phyloP scores from a whole-genome alignment of 1,140 invertebrate genomes.

The Calephelis virginiensis region DNA sequence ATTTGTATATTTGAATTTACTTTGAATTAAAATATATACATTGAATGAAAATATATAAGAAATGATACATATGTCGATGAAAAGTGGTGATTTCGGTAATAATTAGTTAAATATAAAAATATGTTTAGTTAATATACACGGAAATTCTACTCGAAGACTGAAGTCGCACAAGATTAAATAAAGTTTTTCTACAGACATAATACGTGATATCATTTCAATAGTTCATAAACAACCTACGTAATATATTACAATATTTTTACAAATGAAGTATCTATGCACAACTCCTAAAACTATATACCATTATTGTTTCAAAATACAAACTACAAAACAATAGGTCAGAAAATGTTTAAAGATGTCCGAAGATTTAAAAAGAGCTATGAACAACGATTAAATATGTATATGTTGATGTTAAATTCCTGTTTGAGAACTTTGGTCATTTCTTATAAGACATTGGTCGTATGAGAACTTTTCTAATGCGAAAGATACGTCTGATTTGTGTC shows the following conservation, averaged over 20 bases:
- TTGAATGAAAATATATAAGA: too few species aligned
- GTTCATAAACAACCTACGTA: slow-evolving; percentile 34
- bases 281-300: slow-evolving; percentile 65
- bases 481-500: background rate
- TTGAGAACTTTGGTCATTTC: slow-evolving; percentile 62
- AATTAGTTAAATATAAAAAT: slow-evolving; percentile 26
- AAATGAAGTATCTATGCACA: slow-evolving; percentile 60
- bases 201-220: slow-evolving; percentile 29
- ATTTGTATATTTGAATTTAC: too few species aligned
- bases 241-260: slow-evolving; percentile 59
- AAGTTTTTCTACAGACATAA: slow-evolving; percentile 20
- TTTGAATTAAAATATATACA: too few species aligned
- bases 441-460: slow-evolving; percentile 44
- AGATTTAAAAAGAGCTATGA: slow-evolving; percentile 36
- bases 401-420: slow-evolving; percentile 56
- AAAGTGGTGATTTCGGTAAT: background rate
- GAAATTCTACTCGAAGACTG: slow-evolving; percentile 10
- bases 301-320: slow-evolving; percentile 67
- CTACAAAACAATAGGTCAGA: slow-evolving; percentile 63
- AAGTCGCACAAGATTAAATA: slow-evolving; percentile 10
- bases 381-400: slow-evolving; percentile 35
- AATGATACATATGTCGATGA: slow-evolving; percentile 23
- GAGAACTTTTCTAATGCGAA: background rate
- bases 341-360: slow-evolving; percentile 49
- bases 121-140: slow-evolving; percentile 25